phyloP scores from a whole-genome alignment of 1,140 invertebrate genomes.

The Berghia stephanieae region DNA sequence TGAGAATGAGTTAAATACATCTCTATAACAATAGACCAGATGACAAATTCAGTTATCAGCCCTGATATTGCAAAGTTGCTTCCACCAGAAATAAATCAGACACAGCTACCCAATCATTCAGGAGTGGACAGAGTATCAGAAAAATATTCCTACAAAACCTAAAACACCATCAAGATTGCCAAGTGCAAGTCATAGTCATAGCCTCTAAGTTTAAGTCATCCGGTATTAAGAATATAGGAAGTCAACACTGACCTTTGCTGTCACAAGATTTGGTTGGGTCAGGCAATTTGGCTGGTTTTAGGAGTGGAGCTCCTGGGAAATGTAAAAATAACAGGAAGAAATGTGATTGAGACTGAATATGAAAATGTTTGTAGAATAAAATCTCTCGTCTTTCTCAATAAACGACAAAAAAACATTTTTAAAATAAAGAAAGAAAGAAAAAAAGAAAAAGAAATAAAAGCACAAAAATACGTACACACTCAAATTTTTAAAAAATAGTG shows the following conservation, averaged over 20 bases:
- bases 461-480: no score
- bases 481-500: background rate
- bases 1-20: no score
- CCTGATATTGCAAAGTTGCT: background rate
- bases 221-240: no score
- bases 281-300: constrained; percentile 40
- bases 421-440: no score
- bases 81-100: background rate
- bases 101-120: background rate
- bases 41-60: no score
- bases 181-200: background rate
- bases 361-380: background rate
- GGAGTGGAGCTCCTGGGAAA: constrained; percentile 24
- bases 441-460: constrained; percentile 17
- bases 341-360: background rate
- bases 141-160: constrained; percentile 4
- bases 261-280: constrained; percentile 35
- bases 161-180: background rate
- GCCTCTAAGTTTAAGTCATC: no score
- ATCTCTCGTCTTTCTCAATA: no score
- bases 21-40: no score
- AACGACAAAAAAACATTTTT: no score
- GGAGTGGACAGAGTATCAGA: background rate
- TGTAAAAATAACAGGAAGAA: constrained; percentile 35
- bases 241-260: constrained; percentile 26